Percentiles rank a stretch among this genome's conserved stretches.
Conservation (phyloP, 2,888 invertebrate genomes). For the Schizaphis graminum region DNA sequence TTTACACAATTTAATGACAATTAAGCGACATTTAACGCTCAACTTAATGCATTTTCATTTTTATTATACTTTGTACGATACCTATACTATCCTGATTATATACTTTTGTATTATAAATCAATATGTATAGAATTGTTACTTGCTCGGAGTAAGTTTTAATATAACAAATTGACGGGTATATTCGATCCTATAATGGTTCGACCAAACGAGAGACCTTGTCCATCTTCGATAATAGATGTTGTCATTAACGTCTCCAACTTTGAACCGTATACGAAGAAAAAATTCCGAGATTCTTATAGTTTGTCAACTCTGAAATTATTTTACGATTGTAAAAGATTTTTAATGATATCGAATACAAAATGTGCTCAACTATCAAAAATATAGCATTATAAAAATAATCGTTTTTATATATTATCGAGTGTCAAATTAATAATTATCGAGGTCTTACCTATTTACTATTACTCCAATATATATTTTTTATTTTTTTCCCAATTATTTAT, state of each 20-base stretch:
- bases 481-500: too few species aligned
- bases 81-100: background rate
- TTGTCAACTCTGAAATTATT: background rate
- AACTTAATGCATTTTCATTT: background rate
- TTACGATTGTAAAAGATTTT: background rate
- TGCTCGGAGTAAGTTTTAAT: background rate
- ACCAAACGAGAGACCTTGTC: background rate
- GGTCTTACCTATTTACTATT: too few species aligned
- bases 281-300: background rate
- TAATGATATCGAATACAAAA: background rate
- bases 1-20: background rate
- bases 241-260: background rate
- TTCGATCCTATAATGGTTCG: background rate
- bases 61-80: background rate
- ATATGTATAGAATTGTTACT: background rate
- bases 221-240: background rate
- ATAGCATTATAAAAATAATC: background rate
- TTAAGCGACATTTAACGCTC: background rate
- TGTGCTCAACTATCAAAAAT: background rate
- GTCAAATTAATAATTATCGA: too few species aligned
- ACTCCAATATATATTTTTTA: too few species aligned
- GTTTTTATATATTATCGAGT: too few species aligned
- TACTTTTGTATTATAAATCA: background rate
- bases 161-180: background rate
- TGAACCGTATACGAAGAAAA: background rate